Evolutionary conservation across 2,888 invertebrate genomes (phyloP).

Genomic region (Cephus sareptanus): DNA sequence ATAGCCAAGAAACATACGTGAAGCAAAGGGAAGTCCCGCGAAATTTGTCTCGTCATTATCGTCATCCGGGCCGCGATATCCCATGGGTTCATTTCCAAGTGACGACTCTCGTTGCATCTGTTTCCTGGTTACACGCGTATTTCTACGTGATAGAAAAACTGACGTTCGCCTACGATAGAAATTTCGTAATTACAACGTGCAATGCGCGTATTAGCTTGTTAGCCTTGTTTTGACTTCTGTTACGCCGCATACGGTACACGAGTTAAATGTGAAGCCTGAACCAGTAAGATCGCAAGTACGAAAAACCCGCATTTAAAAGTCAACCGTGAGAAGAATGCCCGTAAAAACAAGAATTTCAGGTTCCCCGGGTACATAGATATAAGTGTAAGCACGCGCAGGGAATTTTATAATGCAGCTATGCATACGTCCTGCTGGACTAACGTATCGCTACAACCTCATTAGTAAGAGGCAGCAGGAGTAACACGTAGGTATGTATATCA

Average conservation of each 20-base stretch:
- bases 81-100: background rate
- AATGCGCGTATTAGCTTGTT: too few species aligned
- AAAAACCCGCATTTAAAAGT: background rate
- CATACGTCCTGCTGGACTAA: background rate
- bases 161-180: too few species aligned
- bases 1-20: background rate
- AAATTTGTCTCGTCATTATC: background rate
- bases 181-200: too few species aligned
- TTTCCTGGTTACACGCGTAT: background rate
- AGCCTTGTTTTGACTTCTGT: background rate
- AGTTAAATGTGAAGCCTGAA: background rate
- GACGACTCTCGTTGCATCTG: background rate
- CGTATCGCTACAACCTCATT: background rate
- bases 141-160: background rate
- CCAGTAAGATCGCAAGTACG: background rate
- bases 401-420: background rate
- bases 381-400: background rate
- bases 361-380: background rate
- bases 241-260: background rate
- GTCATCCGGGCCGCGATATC: background rate
- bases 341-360: background rate
- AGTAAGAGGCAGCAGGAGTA: background rate
- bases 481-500: background rate
- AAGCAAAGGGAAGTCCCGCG: background rate
- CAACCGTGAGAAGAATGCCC: background rate